Evolutionary conservation across 2,888 invertebrate species (phyloP).

Genomic region (Drosophila anomalata): DNA sequence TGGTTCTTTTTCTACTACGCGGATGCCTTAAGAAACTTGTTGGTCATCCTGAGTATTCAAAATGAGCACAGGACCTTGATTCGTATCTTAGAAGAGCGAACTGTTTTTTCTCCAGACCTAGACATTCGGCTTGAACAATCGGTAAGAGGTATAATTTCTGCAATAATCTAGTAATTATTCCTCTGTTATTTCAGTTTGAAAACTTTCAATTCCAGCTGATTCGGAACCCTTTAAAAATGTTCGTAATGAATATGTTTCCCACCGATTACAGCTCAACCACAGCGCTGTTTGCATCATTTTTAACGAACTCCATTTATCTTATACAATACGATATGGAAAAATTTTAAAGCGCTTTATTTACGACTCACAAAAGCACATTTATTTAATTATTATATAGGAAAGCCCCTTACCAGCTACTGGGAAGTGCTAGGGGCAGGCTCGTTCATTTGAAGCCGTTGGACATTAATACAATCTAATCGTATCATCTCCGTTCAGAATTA

Average conservation of each 20-base stretch:
- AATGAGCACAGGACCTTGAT: constrained; percentile 31
- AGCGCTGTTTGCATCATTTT: constrained; percentile 30
- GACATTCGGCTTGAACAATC: constrained; percentile 45
- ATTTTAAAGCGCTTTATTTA: neutral
- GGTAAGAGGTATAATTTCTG: constrained; percentile 30
- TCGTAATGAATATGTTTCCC: constrained; percentile 34
- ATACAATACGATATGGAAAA: constrained; percentile 58
- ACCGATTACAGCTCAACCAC: constrained; percentile 3
- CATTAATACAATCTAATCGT: no score
- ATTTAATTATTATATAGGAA: no score
- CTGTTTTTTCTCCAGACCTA: constrained; percentile 18
- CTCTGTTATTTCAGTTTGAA: constrained; percentile 8
- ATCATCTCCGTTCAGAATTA: no score
- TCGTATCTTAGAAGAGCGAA: constrained; percentile 25
- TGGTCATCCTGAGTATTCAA: neutral
- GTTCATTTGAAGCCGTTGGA: no score
- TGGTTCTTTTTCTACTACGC: constrained; percentile 15
- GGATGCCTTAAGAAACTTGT: constrained; percentile 36
- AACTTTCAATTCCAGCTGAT: constrained; percentile 50
- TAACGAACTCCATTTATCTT: constrained; percentile 43
- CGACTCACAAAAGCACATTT: no score
- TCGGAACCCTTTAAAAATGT: constrained; percentile 48
- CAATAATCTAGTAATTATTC: neutral
- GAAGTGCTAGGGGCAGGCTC: no score
- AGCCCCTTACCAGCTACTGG: no score